Evolutionary conservation across 2,113 vertebrate species (phyloP), one percentile per base, ranked within the genome.

Genomic region (Lamprologus lemairii): DNA sequence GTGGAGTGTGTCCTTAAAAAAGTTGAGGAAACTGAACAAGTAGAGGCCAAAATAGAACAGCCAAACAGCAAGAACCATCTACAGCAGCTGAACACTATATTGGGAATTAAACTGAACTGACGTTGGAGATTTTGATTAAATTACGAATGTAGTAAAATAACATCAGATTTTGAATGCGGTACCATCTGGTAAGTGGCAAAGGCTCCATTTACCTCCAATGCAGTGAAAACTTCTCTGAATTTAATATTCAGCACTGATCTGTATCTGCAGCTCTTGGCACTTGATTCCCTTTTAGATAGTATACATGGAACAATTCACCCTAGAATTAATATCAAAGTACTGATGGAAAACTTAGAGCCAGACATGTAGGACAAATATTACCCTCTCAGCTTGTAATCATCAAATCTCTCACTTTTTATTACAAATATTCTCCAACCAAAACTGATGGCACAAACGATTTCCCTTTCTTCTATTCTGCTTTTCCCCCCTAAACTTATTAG

Each of bases 171-270:
- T 63, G 16, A 63, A 33, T 33, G 16, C 1, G 5, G 58, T 19
- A 33, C 16, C 28, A 63, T 63, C 31, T 63, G 58, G 31, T 63
- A 63, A 63, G 31, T 63, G 58, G 58, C 31, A 35, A 63, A 63
- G 58, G 31, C 31, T 63, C 31, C 58, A 63, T 63, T 5, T 63
- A 63, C 31, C 58, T 63, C 9, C 58, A 63, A 63, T 35, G 31
- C 31, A 35, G 58, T 63, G 31, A 63, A 63, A 63, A 33, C 31
- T 35, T 35, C 2, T 63, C 9, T 35, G 31, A 63, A 35, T 28
- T 58, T 3, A 26, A 58, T 28, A 16, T 28, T 58, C 13, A 58
- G 55, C 55, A 58, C 55, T 28, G 55, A 58, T 5, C 16, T 68
- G 10, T 68, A 68, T 73, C 21, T 73, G 68, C 68, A 26, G 68